Base-by-base conservation (phyloP, 2,797 vertebrate genomes). In the Bryconaethiops microstoma region DNA sequence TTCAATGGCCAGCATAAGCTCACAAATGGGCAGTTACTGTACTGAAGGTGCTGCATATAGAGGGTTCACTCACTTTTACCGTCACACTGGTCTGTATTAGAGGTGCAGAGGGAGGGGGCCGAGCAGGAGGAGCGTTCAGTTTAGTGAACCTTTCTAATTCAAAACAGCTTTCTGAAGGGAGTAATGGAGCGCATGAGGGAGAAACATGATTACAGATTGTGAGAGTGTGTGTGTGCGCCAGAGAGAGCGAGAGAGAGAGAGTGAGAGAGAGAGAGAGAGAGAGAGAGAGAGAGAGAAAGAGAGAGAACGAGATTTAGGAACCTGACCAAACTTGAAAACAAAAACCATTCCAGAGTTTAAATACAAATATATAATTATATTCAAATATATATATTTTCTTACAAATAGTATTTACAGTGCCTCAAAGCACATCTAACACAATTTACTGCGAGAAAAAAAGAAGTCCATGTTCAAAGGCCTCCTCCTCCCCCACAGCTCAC, bases 301-400 rank as follows among this genome's bases (percentile, higher is more conserved):
- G 42, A 40, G 19, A 55, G 54, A 52, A 19, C 23, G 14, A 76
- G 35, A 4, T 40, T 64, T 48, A 81, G 52, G 35, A n/a, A 59
- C 17, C 69, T 40, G 64, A 75, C 29, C 54, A 71, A 76, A 55
- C 73, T 76, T 17, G 16, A 50, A 54, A 78, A 75, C 73, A 82
- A 65, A 79, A 84, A 76, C 74, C 77, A 82, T 79, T 85, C 80
- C 25, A 55, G 8, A 42, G 79, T 93, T 96, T 95, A 97, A 97
- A 97, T 96, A 97, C 92, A 96, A 96, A 96, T 96, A 95, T 96
- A 95, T 94, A 93, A 95, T 95, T 95, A 92, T 90, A 91, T 94
- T 94, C 62, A 86, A 74, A 86, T 86, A 80, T 79, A 77, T 81
- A 81, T 81, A 78, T 84, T 83, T 90, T 93, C 93, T 90, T 96